A percentile compares a stretch with the other conserved stretches of the same genome.
These are phyloP conservation scores for Anthoscopus minutus DNA, from an alignment of 2,113 vertebrate species.

Conservation along the genomic window DNA sequence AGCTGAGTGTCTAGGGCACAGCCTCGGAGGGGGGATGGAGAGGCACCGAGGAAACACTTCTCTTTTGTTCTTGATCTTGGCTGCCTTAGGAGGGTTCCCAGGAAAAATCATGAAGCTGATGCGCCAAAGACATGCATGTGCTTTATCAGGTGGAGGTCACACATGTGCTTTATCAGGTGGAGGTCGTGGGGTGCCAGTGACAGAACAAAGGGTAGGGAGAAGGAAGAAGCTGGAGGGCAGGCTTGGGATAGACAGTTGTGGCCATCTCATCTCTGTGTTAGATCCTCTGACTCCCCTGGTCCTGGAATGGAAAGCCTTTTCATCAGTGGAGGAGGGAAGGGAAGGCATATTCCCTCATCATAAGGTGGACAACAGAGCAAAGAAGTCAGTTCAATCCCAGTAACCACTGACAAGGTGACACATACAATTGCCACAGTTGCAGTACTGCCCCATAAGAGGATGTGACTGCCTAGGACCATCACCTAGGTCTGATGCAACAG, in stretches of 20 bases:
- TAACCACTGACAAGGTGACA: not conserved
- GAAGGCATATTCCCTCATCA: not conserved
- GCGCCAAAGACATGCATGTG: conserved; percentile 44
- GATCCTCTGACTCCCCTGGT: not conserved
- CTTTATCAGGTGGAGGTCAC: conserved; percentile 55
- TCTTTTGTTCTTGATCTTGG: conserved; percentile 77
- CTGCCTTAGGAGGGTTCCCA: conserved; percentile 54
- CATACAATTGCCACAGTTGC: not conserved
- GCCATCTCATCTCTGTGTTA: conserved; percentile 49
- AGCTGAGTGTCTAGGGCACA: conserved; percentile 82
- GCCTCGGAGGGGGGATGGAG: conserved; percentile 44
- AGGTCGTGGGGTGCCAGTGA: not conserved
- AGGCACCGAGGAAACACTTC: conserved; percentile 22
- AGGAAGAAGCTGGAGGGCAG: not conserved
- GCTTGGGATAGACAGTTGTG: conserved; percentile 46
- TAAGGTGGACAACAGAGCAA: not conserved
- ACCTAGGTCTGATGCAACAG: conserved; percentile 13
- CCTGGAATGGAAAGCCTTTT: not conserved
- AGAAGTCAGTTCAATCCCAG: not conserved
- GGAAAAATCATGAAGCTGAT: conserved; percentile 6
- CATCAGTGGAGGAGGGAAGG: not conserved
- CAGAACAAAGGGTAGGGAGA: not conserved
- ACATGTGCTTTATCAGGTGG: conserved; percentile 51
- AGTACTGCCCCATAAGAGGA: not conserved
- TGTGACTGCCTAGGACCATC: not conserved